Base-by-base conservation (phyloP, 2,888 invertebrate genomes). In the Agrilus biguttatus region DNA sequence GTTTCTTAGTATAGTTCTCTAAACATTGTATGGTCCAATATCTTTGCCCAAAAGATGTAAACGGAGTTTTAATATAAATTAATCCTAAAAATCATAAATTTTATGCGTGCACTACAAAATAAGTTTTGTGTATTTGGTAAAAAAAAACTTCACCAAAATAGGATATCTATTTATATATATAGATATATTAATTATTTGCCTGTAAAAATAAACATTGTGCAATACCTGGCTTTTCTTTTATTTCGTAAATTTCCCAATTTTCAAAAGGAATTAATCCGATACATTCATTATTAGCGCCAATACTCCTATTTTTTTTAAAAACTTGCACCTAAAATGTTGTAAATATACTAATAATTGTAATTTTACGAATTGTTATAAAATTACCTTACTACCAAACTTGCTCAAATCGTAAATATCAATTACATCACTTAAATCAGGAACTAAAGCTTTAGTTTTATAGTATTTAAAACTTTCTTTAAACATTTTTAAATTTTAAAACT, bases 11-110 rank as follows among this genome's bases (percentile, higher is more conserved):
- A 62, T 85, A 92, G 51, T 83, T 79, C 54, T 74, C 71, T 37
- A 93, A 63, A 60, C 88, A 85, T 61, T 79, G 76, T 41, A 76
- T 67, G 17, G 85, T 79, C 92, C 91, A 95, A 60, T 83, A 84
- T 43, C 80, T 74, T 63, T 92, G 89, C 0, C 87, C 89, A 19
- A 69, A 56, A 7, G 66, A 50, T 23, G 81, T 83, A 60, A 93
- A 95, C 13, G 92, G 90, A 66, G 92, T 90, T 53, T 70, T 72
- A 45, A 95, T 82, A 41, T 86, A 74, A 51, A 87, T 65, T 40
- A 93, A 71, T n/a, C 91, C 80, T 76, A 54, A 42, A 57, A 59
- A 44, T 44, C 34, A n/a, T 32, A 19, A 45, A 28, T 37, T 21
- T 28, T 28, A 4, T 28, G 8, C 36, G 10, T n/a, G 2, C 14